Evolutionary conservation across 2,797 vertebrate species (phyloP).

Genomic region (Nannoperca obscura): DNA sequence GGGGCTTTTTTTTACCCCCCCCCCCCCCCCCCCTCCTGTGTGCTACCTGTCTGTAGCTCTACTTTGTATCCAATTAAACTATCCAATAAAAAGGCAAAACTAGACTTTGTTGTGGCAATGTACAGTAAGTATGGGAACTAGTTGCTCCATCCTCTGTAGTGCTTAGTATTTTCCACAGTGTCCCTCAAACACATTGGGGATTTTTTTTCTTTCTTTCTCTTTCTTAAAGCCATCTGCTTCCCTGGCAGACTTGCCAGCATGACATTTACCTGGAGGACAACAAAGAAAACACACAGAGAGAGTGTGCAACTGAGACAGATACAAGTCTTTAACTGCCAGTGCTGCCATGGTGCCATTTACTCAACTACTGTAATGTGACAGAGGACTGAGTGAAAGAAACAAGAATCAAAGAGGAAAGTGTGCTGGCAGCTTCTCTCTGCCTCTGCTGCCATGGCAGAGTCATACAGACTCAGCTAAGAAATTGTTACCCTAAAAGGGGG

Average conservation of each 20-base stretch:
- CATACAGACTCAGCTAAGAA: constrained; percentile 55
- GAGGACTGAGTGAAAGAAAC: constrained; percentile 25
- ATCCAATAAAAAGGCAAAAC: background rate
- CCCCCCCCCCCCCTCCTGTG: background rate
- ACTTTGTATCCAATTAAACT: no score
- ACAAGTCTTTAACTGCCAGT: constrained; percentile 42
- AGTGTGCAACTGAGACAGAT: constrained; percentile 43
- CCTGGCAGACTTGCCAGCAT: constrained; percentile 54
- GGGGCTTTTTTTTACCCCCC: background rate
- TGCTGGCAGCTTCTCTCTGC: constrained; percentile 48
- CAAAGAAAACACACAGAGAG: constrained; percentile 28
- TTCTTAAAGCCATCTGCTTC: constrained; percentile 77
- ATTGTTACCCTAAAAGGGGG: constrained; percentile 42
- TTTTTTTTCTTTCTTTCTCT: constrained; percentile 22
- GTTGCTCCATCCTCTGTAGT: background rate
- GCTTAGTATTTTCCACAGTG: constrained; percentile 46
- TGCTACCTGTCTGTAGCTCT: background rate
- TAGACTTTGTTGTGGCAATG: background rate
- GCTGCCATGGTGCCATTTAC: constrained; percentile 47
- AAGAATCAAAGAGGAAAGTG: constrained; percentile 40
- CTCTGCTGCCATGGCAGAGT: constrained; percentile 47
- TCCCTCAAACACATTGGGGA: constrained; percentile 6
- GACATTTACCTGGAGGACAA: constrained; percentile 60
- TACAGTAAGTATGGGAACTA: background rate
- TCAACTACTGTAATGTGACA: constrained; percentile 43